Conservation (phyloP, 1,140 invertebrate species). For the Nixonia krombeini region DNA sequence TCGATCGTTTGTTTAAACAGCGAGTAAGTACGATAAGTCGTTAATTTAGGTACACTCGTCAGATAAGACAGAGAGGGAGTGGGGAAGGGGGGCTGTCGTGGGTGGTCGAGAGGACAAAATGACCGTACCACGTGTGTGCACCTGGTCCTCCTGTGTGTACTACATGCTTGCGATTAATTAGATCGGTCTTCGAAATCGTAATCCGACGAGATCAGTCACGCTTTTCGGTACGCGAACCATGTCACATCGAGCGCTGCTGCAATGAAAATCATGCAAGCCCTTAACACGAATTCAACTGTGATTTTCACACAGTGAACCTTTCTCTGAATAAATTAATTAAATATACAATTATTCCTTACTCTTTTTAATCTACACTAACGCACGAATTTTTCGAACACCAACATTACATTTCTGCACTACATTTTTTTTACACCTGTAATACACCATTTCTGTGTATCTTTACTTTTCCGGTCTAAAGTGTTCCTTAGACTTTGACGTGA, state of each 20-base stretch:
- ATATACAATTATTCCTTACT: too few relatives aligned
- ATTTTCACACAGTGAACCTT: too few relatives aligned
- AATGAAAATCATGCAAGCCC: neutral
- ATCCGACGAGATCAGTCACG: conserved; percentile 60
- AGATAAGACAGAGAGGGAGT: conserved; percentile 52
- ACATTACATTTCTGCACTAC: too few relatives aligned
- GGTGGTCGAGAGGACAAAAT: conserved; percentile 54
- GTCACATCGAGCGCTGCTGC: conserved; percentile 11
- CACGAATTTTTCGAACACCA: too few relatives aligned
- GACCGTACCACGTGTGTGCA: conserved; percentile 21
- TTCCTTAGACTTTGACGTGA: too few relatives aligned
- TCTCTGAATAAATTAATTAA: too few relatives aligned
- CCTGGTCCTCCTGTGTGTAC: conserved; percentile 37
- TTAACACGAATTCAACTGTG: too few relatives aligned
- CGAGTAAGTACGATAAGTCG: conserved; percentile 58
- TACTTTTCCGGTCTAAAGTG: too few relatives aligned
- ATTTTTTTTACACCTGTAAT: too few relatives aligned
- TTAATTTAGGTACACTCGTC: conserved; percentile 62
- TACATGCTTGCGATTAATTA: conserved; percentile 67
- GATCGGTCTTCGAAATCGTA: conserved; percentile 50
- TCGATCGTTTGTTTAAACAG: conserved; percentile 16
- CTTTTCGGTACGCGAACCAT: conserved; percentile 45
- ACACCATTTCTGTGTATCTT: too few relatives aligned
- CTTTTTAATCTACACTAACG: too few relatives aligned
- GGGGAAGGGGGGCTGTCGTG: conserved; percentile 60